A percentile compares a stretch with the other conserved stretches of the same genome.
Evolutionary conservation across 2,113 vertebrate genomes (phyloP).

Genomic region (Martes martes): DNA sequence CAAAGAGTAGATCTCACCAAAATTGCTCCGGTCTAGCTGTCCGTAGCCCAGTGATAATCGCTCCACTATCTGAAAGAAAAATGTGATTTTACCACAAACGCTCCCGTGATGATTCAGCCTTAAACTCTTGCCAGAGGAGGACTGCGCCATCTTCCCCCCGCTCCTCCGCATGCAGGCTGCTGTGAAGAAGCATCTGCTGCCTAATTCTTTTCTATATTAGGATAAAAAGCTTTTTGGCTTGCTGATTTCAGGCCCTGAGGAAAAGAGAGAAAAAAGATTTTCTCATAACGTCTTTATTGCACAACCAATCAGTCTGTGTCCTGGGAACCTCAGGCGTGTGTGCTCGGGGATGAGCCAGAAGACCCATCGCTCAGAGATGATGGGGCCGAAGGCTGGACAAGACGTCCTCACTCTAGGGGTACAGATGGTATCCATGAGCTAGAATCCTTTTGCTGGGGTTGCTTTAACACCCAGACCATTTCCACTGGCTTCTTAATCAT

Average conservation of each 20-base stretch:
- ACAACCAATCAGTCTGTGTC: constrained; percentile 77
- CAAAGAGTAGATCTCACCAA: constrained; percentile 27
- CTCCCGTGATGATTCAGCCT: constrained; percentile 64
- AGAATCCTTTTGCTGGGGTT: constrained; percentile 71
- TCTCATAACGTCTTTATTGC: constrained; percentile 80
- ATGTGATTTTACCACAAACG: constrained; percentile 56
- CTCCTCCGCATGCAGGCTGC: constrained; percentile 44
- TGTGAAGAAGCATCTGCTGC: constrained; percentile 66
- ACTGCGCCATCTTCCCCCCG: background rate
- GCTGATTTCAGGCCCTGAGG: constrained; percentile 69
- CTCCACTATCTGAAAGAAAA: constrained; percentile 66
- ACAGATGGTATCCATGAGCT: constrained; percentile 80
- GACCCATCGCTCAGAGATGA: constrained; percentile 61
- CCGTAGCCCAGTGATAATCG: constrained; percentile 68
- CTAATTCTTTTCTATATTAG: constrained; percentile 81
- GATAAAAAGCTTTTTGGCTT: constrained; percentile 79
- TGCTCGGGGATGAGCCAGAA: constrained; percentile 28
- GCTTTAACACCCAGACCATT: constrained; percentile 71
- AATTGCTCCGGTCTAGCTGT: constrained; percentile 48
- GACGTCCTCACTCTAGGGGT: constrained; percentile 55
- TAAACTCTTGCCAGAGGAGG: constrained; percentile 57
- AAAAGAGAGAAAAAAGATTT: constrained; percentile 58
- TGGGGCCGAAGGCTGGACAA: constrained; percentile 58
- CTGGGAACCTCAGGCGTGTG: constrained; percentile 75
- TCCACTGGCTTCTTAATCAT: constrained; percentile 79